Conservation (phyloP, 2,113 vertebrate species). For the Nesogale talazaci region DNA sequence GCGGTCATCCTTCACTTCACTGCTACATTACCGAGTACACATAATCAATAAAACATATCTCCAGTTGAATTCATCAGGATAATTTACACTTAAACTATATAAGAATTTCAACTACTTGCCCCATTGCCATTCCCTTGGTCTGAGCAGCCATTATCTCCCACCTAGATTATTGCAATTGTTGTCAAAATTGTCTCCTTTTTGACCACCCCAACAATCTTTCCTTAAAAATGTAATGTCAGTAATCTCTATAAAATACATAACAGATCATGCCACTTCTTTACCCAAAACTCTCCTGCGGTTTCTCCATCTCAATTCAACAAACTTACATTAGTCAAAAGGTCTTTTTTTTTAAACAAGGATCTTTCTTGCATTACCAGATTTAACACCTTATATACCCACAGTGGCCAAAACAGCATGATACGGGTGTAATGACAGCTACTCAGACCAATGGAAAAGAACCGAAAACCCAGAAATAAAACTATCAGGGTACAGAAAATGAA, state of each 20-base stretch:
- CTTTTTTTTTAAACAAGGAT: too few species aligned
- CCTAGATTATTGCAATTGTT: background rate
- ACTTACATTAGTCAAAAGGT: background rate
- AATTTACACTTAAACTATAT: background rate
- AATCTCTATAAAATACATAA: background rate
- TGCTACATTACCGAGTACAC: background rate
- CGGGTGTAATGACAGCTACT: too few species aligned
- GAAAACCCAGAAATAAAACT: too few species aligned
- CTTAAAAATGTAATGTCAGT: background rate
- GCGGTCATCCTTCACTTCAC: background rate
- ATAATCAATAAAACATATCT: background rate
- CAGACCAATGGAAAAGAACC: too few species aligned
- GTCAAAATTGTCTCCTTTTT: background rate
- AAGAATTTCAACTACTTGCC: background rate
- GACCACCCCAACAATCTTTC: background rate
- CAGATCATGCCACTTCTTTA: background rate
- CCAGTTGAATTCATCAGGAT: background rate
- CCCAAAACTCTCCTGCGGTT: background rate
- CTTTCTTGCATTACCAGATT: too few species aligned
- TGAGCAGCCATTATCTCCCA: background rate
- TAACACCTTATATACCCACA: too few species aligned
- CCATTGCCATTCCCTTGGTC: background rate
- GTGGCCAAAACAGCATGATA: too few species aligned
- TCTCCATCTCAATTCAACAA: background rate
- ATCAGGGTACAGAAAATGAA: too few species aligned